Base-by-base conservation (phyloP, 2,888 invertebrate species). In the Malthinus flaveolus region DNA sequence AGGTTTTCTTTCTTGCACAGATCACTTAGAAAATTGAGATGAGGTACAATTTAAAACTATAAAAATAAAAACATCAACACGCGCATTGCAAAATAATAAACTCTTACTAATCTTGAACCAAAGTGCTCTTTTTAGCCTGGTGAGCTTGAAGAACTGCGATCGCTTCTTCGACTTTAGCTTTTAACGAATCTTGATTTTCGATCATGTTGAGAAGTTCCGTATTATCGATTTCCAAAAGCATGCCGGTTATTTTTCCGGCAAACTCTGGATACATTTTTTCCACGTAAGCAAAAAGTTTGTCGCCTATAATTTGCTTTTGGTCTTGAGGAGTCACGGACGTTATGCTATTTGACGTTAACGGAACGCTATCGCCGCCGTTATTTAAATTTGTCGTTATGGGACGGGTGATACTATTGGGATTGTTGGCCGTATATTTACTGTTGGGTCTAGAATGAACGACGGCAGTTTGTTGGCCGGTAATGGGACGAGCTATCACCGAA, bases 261-360 rank as follows among this genome's bases (percentile, higher is more conserved):
- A 95, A 84, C 57, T 91, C 88, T 32, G 94, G 90, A 80, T 97
- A 93, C 91, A 96, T 94, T 70, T 90, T 85, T 78, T 93, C 90
- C 78, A 98, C 97, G 67, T 97, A 87, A 15, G 97, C 96, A 88
- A 95, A 99, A 58, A 99, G 85, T 67, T 96, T 89, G 80, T 99
- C 98, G 65, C 98, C 98, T 67, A 99, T 85, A 88, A 98, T 94
- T 83, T 98, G 97, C 78, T 99, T 99, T 79, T 98, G 98, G 72
- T 99, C 97, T 76, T 95, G 93, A 23, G 93, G 90, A 34, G 89
- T 88, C 58, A 97, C 97, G 61, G 93, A 90, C 52, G 97, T 95
- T 78, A 97, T 81, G 88, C 95, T 91, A 50, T 93, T 89, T 9
- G 97, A 90, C 45, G 96, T 96, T 66, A 97, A 84, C 55, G 96